phyloP scores from a whole-genome alignment of 2,888 invertebrate genomes.

The Prenolepis imparis region DNA sequence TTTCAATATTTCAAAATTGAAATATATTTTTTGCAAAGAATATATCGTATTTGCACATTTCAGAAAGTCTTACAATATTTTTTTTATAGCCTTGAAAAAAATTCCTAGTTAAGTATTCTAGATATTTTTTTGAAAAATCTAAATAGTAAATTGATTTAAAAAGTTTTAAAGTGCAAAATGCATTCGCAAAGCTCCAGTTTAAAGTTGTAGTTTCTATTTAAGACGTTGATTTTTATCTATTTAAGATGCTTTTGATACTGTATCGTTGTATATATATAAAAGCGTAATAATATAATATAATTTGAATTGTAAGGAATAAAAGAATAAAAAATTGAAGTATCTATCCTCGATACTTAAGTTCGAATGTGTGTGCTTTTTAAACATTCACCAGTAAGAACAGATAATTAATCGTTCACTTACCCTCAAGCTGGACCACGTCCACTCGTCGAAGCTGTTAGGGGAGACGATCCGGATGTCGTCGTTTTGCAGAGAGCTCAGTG shows the following conservation, averaged over 20 bases:
- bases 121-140: not conserved
- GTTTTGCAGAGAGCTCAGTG: slow-evolving; percentile 88
- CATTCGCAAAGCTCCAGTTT: not conserved
- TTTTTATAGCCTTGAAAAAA: not conserved
- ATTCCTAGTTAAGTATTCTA: not conserved
- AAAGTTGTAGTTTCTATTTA: not conserved
- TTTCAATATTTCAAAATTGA: not conserved
- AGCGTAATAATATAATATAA: not conserved
- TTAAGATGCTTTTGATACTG: no score
- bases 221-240: no score
- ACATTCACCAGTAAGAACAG: not conserved
- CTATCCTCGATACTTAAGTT: not conserved
- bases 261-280: no score
- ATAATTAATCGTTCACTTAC: slow-evolving; percentile 83
- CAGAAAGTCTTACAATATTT: not conserved
- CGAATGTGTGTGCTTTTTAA: not conserved
- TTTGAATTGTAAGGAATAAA: not conserved
- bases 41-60: slow-evolving; percentile 7
- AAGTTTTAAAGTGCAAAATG: slow-evolving; percentile 6
- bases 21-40: not conserved
- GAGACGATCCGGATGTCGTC: slow-evolving; percentile 87
- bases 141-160: not conserved
- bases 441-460: slow-evolving; percentile 88
- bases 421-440: slow-evolving; percentile 90
- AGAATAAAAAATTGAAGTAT: not conserved